phyloP scores from a whole-genome alignment of 2,797 vertebrate species.

The Gadopsis bispinosus region DNA sequence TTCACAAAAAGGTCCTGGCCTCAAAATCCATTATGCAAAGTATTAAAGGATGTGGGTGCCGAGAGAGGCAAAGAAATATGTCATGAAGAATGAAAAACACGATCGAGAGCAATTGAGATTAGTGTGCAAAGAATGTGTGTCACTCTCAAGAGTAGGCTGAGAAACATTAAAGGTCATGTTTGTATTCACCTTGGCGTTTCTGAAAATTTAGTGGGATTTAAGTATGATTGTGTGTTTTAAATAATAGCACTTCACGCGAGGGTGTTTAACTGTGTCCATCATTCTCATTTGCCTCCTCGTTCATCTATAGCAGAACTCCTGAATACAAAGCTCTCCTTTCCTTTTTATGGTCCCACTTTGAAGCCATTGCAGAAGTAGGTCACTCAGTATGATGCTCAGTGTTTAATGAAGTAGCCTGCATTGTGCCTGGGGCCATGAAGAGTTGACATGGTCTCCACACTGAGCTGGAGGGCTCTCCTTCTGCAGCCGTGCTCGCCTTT shows the following conservation, averaged over 20 bases:
- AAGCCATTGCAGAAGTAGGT: slow-evolving; percentile 66
- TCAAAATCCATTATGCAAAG: slow-evolving; percentile 60
- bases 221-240: not conserved
- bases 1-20: slow-evolving; percentile 48
- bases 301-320: slow-evolving; percentile 25
- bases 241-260: not conserved
- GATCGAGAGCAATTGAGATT: slow-evolving; percentile 52
- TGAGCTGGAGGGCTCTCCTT: slow-evolving; percentile 18
- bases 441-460: slow-evolving; percentile 18
- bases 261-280: not conserved
- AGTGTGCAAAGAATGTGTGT: slow-evolving; percentile 40
- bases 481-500: slow-evolving; percentile 25
- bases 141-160: slow-evolving; percentile 20
- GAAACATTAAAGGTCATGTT: slow-evolving; percentile 28
- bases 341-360: slow-evolving; percentile 39
- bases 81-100: slow-evolving; percentile 40
- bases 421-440: slow-evolving; percentile 39
- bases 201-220: slow-evolving; percentile 16
- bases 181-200: slow-evolving; percentile 20
- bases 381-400: slow-evolving; percentile 56
- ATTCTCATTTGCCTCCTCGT: slow-evolving; percentile 1
- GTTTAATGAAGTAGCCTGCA: slow-evolving; percentile 53
- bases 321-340: slow-evolving; percentile 32
- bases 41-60: slow-evolving; percentile 26
- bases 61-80: slow-evolving; percentile 29